Evolutionary conservation across 2,797 vertebrate genomes (phyloP).

Genomic region (Hozukius guyotensis): DNA sequence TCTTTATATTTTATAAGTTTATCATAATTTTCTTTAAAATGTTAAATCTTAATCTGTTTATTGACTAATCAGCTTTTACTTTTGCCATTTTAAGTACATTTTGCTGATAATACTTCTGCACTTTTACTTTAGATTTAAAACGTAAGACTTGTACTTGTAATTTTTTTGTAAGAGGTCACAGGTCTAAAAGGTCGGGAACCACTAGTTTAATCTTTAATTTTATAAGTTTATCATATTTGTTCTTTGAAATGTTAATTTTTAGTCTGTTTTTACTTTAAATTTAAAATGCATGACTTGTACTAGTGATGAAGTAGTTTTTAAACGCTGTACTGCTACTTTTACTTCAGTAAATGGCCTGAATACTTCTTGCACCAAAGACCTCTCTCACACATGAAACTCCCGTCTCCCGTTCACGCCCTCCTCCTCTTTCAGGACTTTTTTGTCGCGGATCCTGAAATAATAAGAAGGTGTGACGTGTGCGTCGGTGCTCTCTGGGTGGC

Average conservation of each 20-base stretch:
- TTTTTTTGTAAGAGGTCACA: too few relatives aligned
- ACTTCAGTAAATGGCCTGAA: not conserved
- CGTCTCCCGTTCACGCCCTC: conserved; percentile 13
- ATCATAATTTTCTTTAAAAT: not conserved
- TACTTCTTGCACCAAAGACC: not conserved
- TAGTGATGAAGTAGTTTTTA: not conserved
- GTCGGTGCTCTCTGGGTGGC: conserved; percentile 54
- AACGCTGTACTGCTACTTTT: not conserved
- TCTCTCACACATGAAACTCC: not conserved
- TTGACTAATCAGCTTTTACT: not conserved
- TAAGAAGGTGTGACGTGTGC: conserved; percentile 56
- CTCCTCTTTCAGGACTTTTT: conserved; percentile 35
- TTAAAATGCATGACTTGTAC: not conserved
- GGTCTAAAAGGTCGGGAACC: too few relatives aligned
- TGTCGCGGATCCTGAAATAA: conserved; percentile 67
- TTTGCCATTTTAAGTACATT: not conserved
- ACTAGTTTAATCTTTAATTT: too few relatives aligned
- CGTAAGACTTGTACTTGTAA: not conserved
- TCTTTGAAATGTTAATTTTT: too few relatives aligned
- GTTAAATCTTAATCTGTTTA: not conserved
- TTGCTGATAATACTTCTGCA: not conserved
- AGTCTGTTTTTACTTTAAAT: not conserved
- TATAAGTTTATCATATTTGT: too few relatives aligned
- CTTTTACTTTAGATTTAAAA: not conserved
- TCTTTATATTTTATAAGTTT: not conserved